Evolutionary conservation across 1,140 invertebrate species (phyloP).

Genomic region (Bacillus rossius): DNA sequence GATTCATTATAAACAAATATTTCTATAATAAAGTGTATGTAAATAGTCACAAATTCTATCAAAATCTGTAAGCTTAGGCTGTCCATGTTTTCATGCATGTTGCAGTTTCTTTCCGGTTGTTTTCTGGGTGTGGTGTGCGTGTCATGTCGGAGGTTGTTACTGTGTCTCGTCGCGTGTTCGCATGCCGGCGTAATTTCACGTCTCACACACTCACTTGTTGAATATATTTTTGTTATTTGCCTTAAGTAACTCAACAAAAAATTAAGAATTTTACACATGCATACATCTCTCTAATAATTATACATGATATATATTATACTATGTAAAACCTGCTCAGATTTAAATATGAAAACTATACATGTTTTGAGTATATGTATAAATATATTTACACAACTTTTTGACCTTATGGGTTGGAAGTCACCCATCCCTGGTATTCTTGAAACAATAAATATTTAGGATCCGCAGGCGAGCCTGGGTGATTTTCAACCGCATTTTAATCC

Average conservation of each 20-base stretch:
- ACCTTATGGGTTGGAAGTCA: slow-evolving; percentile 32
- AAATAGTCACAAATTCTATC: slow-evolving; percentile 15
- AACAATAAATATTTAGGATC: neutral
- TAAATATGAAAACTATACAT: slow-evolving; percentile 18
- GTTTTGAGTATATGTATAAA: slow-evolving; percentile 30
- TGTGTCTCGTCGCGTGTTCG: neutral
- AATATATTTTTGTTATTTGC: slow-evolving; percentile 45
- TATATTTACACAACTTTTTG: slow-evolving; percentile 53
- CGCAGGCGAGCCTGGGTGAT: slow-evolving; percentile 3
- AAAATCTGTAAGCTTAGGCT: slow-evolving; percentile 6
- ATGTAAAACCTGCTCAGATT: slow-evolving; percentile 19
- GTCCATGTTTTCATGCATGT: slow-evolving; percentile 13
- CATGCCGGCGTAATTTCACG: neutral
- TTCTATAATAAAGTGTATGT: slow-evolving; percentile 2
- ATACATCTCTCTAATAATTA: slow-evolving; percentile 13
- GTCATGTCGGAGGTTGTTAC: neutral
- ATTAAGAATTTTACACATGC: slow-evolving; percentile 12
- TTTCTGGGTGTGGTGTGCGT: neutral
- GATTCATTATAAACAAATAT: slow-evolving; percentile 6
- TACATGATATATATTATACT: slow-evolving; percentile 11
- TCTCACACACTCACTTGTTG: slow-evolving; percentile 16
- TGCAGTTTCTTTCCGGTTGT: slow-evolving; percentile 2
- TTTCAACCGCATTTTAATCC: slow-evolving; percentile 12
- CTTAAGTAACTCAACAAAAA: slow-evolving; percentile 38
- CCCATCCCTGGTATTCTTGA: neutral